These are phyloP conservation scores for Lasiommata megera DNA, from an alignment of 2,888 invertebrate species.

Conservation along the genomic window DNA sequence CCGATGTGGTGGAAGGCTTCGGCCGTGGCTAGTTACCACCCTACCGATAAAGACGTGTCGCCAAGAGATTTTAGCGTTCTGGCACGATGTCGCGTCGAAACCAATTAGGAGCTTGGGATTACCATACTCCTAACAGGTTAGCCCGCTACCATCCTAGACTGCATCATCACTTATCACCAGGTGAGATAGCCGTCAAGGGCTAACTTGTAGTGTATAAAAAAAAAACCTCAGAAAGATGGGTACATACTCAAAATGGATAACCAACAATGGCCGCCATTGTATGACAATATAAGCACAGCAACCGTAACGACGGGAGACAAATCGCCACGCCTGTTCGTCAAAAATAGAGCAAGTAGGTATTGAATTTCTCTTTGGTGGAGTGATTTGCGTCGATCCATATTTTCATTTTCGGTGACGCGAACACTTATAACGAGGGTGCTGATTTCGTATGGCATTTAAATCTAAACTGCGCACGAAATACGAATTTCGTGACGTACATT, in stretches of 20 bases:
- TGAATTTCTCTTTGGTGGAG: neutral
- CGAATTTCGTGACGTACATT: neutral
- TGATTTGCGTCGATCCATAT: neutral
- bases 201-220: no score
- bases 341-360: neutral
- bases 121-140: no score
- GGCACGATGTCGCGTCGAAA: no score
- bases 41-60: no score
- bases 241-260: neutral
- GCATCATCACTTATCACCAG: no score
- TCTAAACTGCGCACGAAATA: neutral
- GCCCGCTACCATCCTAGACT: no score
- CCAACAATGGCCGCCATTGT: neutral
- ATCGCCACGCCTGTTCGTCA: neutral
- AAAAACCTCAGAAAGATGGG: no score
- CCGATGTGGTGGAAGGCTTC: no score
- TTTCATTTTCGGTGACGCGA: neutral
- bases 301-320: neutral
- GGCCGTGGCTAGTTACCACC: no score
- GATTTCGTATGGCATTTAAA: neutral
- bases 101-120: no score
- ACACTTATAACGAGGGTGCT: neutral
- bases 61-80: no score
- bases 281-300: neutral
- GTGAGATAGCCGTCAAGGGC: no score